phyloP scores from a whole-genome alignment of 2,113 vertebrate species.

The Lepus americanus region DNA sequence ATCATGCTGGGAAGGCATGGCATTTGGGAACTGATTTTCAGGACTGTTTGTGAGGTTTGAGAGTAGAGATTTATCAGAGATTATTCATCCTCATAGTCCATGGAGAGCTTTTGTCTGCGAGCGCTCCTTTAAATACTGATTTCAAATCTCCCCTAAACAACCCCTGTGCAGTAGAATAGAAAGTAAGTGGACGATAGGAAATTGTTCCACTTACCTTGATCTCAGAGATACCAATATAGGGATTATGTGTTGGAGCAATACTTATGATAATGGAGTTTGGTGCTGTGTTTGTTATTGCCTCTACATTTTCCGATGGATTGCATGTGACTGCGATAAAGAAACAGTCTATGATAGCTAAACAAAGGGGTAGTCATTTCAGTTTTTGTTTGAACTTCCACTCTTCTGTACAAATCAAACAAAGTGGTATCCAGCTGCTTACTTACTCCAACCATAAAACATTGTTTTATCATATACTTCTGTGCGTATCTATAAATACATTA shows the following conservation, averaged over 20 bases:
- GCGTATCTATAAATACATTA: constrained; percentile 67
- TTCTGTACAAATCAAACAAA: constrained; percentile 78
- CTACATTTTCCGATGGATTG: constrained; percentile 28
- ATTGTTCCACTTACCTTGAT: neutral
- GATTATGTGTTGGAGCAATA: constrained; percentile 24
- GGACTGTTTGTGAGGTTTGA: neutral
- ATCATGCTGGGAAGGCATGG: neutral
- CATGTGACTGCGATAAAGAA: constrained; percentile 72
- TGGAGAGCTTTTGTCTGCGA: neutral
- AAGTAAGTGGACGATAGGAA: neutral
- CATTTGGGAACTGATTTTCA: constrained; percentile 23
- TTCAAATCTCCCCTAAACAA: neutral
- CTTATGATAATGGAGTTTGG: constrained; percentile 21
- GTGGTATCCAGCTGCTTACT: constrained; percentile 71
- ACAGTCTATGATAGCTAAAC: constrained; percentile 71
- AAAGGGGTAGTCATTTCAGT: constrained; percentile 79
- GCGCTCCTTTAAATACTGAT: neutral
- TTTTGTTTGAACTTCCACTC: constrained; percentile 77
- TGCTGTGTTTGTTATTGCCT: constrained; percentile 55
- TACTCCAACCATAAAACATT: constrained; percentile 67
- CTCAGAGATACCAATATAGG: constrained; percentile 15
- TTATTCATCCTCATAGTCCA: neutral
- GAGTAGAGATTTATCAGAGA: neutral
- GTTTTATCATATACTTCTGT: constrained; percentile 62
- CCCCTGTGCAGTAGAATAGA: neutral